Base-by-base conservation (phyloP, 2,888 invertebrate genomes). In the Barypeithes pellucidus region DNA sequence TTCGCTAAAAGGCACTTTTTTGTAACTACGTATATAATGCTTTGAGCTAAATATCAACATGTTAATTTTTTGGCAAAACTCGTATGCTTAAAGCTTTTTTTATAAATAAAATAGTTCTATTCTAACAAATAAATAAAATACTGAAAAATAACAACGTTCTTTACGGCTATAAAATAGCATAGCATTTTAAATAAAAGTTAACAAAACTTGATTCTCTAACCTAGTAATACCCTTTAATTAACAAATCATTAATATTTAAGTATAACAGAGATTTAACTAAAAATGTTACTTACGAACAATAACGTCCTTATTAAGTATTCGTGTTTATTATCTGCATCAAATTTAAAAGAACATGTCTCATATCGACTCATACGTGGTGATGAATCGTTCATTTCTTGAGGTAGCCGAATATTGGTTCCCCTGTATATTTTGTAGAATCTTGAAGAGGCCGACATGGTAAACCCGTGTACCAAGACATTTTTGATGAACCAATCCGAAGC, bases 21-120 rank as follows among this genome's bases (percentile, higher is more conserved):
- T 33, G 33, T 16, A 16, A 16, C 16, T 33, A 57, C 16, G 4
- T 39, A 24, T 54, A 57, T 57, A n/a, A n/a, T 57, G 54, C 54
- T 57, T 57, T 57, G 33, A 57, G 29, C 54, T 18, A 16, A 57
- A 57, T 57, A 57, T 57, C 54, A 33, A 57, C 24, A 57, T 57
- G 29, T 57, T 16, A 33, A 12, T 57, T 57, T 57, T 57, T 57
- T 57, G 33, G 54, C 14, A 57, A 16, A 36, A 4, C 18, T 16
- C 4, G 0, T 33, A 0, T 33, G 33, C 16, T 33, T 57, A 57
- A 57, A 57, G 33, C 54, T 33, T 9, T n/a, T 8, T 33, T 11
- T 11, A 33, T 33, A 54, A 54, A 54, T 54, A 29, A 54, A 5
- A 39, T 12, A 20, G n/a, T 41, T 12, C 3, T 41, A 22, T 39